Evolutionary conservation across 2,888 invertebrate genomes (phyloP), one percentile per base, ranked within the genome.

Genomic region (Bombyx huttoni): DNA sequence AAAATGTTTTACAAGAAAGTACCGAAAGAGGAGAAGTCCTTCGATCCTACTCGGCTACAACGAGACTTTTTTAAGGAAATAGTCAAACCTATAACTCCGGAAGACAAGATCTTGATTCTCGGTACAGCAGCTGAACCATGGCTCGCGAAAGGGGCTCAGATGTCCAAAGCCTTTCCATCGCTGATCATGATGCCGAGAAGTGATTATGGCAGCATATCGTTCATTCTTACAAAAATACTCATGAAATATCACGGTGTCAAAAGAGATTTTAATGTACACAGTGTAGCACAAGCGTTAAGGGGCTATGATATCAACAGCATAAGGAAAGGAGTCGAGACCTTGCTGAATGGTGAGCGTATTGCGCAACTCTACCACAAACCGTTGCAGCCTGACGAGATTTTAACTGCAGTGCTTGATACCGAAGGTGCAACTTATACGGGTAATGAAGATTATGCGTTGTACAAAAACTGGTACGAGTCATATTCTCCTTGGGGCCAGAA

Each of bases 121-220:
- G 94, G 94, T 12, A 91, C 93, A 2, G 91, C 93, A 1, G 71
- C 89, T 1, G 89, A 91, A 61, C 95, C 96, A 0, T 94, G 92
- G 92, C 78, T 91, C 34, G 90, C 90, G 1, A 86, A 81, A 62
- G 62, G 60, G 14, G 59, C 58, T 0, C 70, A 69, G 49, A 75
- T 92, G 78, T 75, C 77, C 51, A 93, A 91, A 74, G 75, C 84
- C 1, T 92, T 91, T 68, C 90, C 92, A 53, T 90, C 89, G 51
- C 82, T 90, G 40, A 89, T 91, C 58, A 70, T 90, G 58, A 73
- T 91, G 53, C 90, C 90, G 1, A 73, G 82, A 49, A 82, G 90
- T 3, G 93, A 93, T 64, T 92, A 92, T 61, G 90, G 89, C 8
- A 91, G 90, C 49, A 73, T 91, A 49, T 90, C 89, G 34, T 75